Evolutionary conservation across 2,113 vertebrate species (phyloP).

Genomic region (Sturnus vulgaris): DNA sequence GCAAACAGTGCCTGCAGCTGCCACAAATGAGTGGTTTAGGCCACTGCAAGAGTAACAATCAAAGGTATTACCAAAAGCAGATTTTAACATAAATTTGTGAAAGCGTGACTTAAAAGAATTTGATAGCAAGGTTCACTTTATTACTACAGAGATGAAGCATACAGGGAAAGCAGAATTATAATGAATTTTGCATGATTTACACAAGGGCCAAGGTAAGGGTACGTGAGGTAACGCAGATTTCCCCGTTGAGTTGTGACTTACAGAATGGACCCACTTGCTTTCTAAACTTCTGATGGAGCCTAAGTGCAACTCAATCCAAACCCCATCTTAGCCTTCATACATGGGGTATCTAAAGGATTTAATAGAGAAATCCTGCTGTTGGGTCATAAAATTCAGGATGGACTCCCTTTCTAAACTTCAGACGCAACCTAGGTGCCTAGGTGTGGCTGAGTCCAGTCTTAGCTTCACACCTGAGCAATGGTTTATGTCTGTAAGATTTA

Average conservation of each 20-base stretch:
- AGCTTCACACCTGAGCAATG: neutral
- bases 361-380: neutral
- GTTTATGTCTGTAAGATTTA: neutral
- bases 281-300: neutral
- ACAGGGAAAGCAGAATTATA: neutral
- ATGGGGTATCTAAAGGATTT: neutral
- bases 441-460: neutral
- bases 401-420: neutral
- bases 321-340: neutral
- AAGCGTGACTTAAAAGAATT: neutral
- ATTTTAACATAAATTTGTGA: neutral
- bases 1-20: neutral
- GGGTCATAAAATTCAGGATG: neutral
- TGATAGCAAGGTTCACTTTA: neutral
- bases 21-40: neutral
- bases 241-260: neutral
- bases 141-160: neutral
- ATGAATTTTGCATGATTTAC: neutral
- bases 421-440: neutral
- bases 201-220: neutral
- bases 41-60: neutral
- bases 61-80: neutral
- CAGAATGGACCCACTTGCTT: neutral
- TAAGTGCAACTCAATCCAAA: neutral
- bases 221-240: neutral